Percentiles rank a stretch among this genome's conserved stretches.
phyloP scores from a whole-genome alignment of 2,888 invertebrate species.

The Idaea aversata region DNA sequence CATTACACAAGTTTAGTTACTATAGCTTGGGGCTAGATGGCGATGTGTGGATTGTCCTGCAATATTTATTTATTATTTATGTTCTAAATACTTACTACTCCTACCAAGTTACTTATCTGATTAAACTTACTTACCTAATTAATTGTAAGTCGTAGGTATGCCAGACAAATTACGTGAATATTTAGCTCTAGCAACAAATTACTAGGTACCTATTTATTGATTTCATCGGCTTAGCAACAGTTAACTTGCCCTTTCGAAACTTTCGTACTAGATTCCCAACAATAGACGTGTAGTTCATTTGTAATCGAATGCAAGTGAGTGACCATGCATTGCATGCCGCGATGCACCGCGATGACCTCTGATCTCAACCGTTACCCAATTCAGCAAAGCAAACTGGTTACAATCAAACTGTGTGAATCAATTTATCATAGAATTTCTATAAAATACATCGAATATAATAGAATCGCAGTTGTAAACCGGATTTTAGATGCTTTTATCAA shows the following conservation, averaged over 20 bases:
- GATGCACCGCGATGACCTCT: conserved; percentile 52
- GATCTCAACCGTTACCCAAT: conserved; percentile 59
- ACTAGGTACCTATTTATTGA: background rate
- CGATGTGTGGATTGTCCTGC: no score
- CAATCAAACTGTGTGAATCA: conserved; percentile 52
- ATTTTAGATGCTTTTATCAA: conserved; percentile 35
- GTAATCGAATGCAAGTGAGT: conserved; percentile 34
- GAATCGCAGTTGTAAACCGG: conserved; percentile 45
- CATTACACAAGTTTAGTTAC: no score
- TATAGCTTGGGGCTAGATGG: no score
- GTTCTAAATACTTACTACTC: no score
- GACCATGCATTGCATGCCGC: conserved; percentile 29
- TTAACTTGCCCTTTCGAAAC: conserved; percentile 21
- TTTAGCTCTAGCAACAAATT: background rate
- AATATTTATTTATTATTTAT: no score
- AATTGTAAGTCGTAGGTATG: background rate
- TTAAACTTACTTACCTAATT: background rate
- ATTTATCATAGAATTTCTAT: conserved; percentile 44
- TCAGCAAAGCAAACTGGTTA: conserved; percentile 58
- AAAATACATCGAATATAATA: conserved; percentile 32
- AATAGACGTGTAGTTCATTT: conserved; percentile 33
- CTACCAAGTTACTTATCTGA: background rate
- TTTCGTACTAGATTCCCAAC: conserved; percentile 27
- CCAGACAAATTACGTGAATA: background rate
- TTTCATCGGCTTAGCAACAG: conserved; percentile 7